Percentiles rank a stretch among this genome's conserved stretches.
Evolutionary conservation across 2,113 vertebrate species (phyloP).

Genomic region (Tyto alba): DNA sequence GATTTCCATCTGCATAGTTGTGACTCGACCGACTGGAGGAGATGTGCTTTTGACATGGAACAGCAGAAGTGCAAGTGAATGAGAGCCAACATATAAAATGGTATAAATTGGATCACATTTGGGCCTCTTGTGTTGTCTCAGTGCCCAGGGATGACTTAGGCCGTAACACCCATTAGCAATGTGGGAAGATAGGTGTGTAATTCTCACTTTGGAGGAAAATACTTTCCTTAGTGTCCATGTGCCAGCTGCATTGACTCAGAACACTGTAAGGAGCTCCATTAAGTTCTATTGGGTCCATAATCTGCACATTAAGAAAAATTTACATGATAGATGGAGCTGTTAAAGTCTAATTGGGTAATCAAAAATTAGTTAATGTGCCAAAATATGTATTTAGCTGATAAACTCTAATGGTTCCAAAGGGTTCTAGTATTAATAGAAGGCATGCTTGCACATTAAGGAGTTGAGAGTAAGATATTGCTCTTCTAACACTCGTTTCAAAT

Average conservation of each 20-base stretch:
- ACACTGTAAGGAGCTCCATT: constrained; percentile 61
- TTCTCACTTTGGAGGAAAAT: neutral
- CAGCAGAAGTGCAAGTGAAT: neutral
- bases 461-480: constrained; percentile 24
- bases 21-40: neutral
- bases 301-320: constrained; percentile 62
- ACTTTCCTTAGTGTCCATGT: constrained; percentile 19
- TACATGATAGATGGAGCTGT: constrained; percentile 64
- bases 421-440: constrained; percentile 55
- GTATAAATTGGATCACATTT: neutral
- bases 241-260: constrained; percentile 51
- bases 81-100: neutral
- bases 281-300: constrained; percentile 67
- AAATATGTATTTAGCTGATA: constrained; percentile 69
- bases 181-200: neutral
- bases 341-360: constrained; percentile 66
- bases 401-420: constrained; percentile 63
- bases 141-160: neutral
- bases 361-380: constrained; percentile 69
- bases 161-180: neutral
- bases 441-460: constrained; percentile 30
- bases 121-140: neutral
- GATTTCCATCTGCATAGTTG: neutral
- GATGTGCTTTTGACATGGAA: neutral
- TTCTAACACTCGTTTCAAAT: neutral